A percentile compares a stretch with the other conserved stretches of the same genome.
These are phyloP conservation scores for Mungos mungo DNA, from an alignment of 2,113 vertebrate genomes.

Conservation along the genomic window DNA sequence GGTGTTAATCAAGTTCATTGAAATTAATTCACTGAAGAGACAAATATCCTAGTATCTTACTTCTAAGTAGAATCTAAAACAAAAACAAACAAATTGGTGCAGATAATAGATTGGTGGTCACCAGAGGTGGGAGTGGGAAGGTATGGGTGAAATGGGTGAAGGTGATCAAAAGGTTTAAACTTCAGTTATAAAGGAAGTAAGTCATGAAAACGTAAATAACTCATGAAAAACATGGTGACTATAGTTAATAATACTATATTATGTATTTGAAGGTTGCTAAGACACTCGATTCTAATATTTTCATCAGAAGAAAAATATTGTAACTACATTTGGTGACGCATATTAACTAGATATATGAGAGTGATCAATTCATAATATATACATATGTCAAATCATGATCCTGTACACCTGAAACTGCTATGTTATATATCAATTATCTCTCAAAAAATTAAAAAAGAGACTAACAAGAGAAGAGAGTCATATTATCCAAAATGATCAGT, in stretches of 20 bases:
- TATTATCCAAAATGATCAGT: neutral
- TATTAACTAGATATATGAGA: neutral
- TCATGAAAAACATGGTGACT: neutral
- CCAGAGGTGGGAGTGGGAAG: neutral
- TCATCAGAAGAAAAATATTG: neutral
- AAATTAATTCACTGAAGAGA: neutral
- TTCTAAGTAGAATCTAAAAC: neutral
- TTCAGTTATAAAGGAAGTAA: neutral
- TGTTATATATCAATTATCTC: neutral
- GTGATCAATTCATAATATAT: neutral
- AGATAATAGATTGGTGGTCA: neutral
- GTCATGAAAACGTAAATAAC: neutral
- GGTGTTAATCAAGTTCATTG: neutral
- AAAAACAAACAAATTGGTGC: neutral
- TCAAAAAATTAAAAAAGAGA: neutral
- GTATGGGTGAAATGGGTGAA: neutral
- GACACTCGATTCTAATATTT: neutral
- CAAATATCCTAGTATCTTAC: neutral
- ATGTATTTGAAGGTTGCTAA: neutral
- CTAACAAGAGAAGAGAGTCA: accelerated
- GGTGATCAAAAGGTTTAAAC: neutral
- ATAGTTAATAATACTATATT: neutral
- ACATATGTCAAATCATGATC: neutral
- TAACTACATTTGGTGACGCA: neutral
- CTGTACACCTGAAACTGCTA: neutral